Evolutionary conservation across 1,140 invertebrate genomes (phyloP).

Genomic region (Argopecten irradians): DNA sequence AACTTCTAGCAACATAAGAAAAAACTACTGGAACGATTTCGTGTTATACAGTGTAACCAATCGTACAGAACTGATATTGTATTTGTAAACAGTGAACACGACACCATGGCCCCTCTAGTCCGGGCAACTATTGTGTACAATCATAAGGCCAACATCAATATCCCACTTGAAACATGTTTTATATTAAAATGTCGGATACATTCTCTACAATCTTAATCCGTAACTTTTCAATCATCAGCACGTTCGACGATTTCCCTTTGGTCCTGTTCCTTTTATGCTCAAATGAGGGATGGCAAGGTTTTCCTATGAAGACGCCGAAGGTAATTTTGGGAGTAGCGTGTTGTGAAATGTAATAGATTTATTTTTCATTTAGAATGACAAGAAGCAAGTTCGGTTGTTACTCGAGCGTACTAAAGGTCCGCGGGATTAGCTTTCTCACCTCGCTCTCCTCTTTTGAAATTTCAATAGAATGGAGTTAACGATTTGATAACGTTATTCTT

Average conservation of each 20-base stretch:
- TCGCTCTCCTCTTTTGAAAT: neutral
- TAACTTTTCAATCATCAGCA: neutral
- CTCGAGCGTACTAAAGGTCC: neutral
- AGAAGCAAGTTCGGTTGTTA: neutral
- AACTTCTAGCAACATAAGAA: too few relatives aligned
- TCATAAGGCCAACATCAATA: neutral
- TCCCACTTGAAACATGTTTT: neutral
- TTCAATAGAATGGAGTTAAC: slow-evolving; percentile 5
- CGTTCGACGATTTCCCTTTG: neutral
- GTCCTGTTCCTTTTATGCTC: neutral
- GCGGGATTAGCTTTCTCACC: neutral
- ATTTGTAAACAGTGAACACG: too few relatives aligned
- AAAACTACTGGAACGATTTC: too few relatives aligned
- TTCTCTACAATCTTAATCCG: neutral
- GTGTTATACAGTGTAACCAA: too few relatives aligned
- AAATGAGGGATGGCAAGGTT: slow-evolving; percentile 15
- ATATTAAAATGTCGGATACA: slow-evolving; percentile 3
- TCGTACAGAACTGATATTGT: too few relatives aligned
- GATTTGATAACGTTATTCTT: slow-evolving; percentile 1
- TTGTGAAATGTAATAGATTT: slow-evolving; percentile 19
- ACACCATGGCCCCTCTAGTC: too few relatives aligned
- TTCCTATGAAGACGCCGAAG: slow-evolving; percentile 8
- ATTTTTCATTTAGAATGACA: slow-evolving; percentile 22
- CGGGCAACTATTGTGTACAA: neutral
- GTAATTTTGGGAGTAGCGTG: neutral